Conservation (phyloP, 2,888 invertebrate species). For the Urechis unicinctus region DNA sequence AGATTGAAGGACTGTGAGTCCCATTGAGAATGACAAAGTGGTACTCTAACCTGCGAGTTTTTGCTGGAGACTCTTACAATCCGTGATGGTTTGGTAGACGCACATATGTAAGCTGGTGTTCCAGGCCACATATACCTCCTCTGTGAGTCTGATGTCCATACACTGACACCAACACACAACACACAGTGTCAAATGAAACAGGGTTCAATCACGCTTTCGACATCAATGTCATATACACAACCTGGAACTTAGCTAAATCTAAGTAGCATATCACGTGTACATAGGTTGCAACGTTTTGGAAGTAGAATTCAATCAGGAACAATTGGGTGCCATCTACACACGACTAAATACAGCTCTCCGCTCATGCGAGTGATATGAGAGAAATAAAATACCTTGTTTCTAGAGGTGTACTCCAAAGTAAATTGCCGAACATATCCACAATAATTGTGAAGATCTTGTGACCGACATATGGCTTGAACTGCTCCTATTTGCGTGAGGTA, state of each 20-base stretch:
- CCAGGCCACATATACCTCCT: constrained; percentile 33
- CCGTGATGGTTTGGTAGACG: constrained; percentile 17
- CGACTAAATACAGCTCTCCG: too few relatives aligned
- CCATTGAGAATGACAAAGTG: neutral
- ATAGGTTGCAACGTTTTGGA: too few relatives aligned
- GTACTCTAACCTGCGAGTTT: neutral
- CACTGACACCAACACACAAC: constrained; percentile 18
- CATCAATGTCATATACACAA: too few relatives aligned
- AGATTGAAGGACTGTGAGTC: too few relatives aligned
- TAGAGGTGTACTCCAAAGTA: too few relatives aligned
- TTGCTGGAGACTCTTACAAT: neutral
- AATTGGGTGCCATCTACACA: too few relatives aligned
- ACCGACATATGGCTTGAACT: neutral
- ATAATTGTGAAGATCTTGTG: neutral
- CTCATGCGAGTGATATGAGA: too few relatives aligned
- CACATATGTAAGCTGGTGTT: constrained; percentile 39
- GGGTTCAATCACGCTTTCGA: too few relatives aligned
- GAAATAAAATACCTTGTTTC: too few relatives aligned
- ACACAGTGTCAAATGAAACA: neutral
- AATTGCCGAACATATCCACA: neutral
- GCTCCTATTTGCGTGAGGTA: neutral
- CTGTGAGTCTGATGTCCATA: constrained; percentile 28
- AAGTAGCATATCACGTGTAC: too few relatives aligned
- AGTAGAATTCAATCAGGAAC: too few relatives aligned
- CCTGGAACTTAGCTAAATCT: neutral